A percentile compares a stretch with the other conserved stretches of the same genome.
Evolutionary conservation across 2,888 invertebrate species (phyloP).

Genomic region (Heteromurus nitidus): DNA sequence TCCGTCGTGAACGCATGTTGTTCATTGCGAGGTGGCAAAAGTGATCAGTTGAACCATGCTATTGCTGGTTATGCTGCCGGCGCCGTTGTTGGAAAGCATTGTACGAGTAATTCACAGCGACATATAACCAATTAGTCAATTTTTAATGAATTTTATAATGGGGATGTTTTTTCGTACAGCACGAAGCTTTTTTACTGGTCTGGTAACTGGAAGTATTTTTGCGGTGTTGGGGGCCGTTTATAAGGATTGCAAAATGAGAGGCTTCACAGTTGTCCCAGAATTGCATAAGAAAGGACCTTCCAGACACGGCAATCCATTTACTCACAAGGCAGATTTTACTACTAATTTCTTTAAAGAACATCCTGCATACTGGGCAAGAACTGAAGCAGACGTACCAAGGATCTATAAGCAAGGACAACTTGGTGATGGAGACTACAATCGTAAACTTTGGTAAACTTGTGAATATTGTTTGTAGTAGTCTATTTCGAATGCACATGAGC

Average conservation of each 20-base stretch:
- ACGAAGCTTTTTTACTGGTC: conserved; percentile 32
- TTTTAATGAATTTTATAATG: not conserved
- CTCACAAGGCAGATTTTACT: conserved; percentile 61
- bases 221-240: conserved; percentile 40
- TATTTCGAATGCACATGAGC: no score
- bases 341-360: not conserved
- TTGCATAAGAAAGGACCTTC: no score
- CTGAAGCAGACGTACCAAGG: conserved; percentile 42
- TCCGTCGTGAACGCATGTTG: conserved; percentile 27
- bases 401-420: conserved; percentile 44
- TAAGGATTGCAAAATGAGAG: conserved; percentile 54
- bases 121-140: not conserved
- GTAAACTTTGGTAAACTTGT: no score
- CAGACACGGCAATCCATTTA: conserved; percentile 45
- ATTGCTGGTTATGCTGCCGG: conserved; percentile 64
- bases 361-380: conserved; percentile 66
- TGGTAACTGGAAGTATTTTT: conserved; percentile 23
- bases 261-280: conserved; percentile 33
- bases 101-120: conserved; percentile 46
- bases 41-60: conserved; percentile 63
- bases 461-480: no score
- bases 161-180: conserved; percentile 36
- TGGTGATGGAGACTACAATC: conserved; percentile 26
- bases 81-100: conserved; percentile 55
- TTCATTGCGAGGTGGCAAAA: conserved; percentile 63